These are phyloP conservation scores for Odontomyia ornata DNA, from an alignment of 2,888 invertebrate genomes.

Conservation along the genomic window DNA sequence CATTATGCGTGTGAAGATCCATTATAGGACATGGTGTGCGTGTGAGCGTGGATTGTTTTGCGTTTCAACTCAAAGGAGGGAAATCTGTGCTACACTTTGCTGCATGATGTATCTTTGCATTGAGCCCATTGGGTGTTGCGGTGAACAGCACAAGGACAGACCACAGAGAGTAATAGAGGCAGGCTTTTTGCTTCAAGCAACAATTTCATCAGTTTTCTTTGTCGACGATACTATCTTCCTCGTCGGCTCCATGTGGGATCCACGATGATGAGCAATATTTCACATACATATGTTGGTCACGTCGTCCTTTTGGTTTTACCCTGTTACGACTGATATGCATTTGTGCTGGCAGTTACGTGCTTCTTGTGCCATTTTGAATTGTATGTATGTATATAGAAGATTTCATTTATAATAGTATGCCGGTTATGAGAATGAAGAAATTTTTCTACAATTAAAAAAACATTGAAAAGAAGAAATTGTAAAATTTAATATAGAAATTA, in stretches of 20 bases:
- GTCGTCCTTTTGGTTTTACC: constrained; percentile 24
- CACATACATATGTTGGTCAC: constrained; percentile 25
- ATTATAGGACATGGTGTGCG: not conserved
- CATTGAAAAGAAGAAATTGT: no score
- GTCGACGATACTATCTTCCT: not conserved
- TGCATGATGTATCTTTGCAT: constrained; percentile 17
- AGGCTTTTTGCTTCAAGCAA: constrained; percentile 5
- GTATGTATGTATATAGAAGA: not conserved
- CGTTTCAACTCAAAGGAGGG: not conserved
- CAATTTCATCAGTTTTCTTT: constrained; percentile 9
- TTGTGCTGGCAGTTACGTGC: constrained; percentile 15
- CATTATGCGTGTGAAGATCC: constrained; percentile 38
- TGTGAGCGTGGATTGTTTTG: no score
- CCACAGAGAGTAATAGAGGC: not conserved
- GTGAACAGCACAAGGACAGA: no score
- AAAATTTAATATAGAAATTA: no score
- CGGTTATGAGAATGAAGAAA: no score
- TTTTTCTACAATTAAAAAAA: no score
- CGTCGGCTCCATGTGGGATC: not conserved
- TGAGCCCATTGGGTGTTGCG: not conserved
- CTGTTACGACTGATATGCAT: not conserved
- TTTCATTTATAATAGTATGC: no score
- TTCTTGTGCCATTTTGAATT: not conserved
- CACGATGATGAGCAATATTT: not conserved
- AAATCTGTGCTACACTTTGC: constrained; percentile 25